Conservation (phyloP, 2,888 invertebrate genomes). For the Ennomos quercinarius region DNA sequence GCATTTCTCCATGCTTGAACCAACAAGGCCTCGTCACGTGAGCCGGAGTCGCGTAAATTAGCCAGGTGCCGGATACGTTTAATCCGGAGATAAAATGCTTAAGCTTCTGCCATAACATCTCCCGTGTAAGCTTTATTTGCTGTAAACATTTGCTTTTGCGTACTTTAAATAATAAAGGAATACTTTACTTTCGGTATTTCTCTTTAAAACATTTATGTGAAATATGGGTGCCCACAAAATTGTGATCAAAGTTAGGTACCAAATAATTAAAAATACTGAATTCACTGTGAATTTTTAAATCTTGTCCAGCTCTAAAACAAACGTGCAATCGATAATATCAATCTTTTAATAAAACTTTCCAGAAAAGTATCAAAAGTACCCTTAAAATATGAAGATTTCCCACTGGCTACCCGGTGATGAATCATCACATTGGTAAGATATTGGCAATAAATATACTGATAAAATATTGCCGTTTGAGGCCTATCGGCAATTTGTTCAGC, state of each 20-base stretch:
- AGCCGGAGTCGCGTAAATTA: conserved; percentile 78
- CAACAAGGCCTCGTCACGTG: conserved; percentile 72
- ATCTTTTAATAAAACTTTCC: no score
- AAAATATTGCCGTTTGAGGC: conserved; percentile 79
- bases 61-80: conserved; percentile 66
- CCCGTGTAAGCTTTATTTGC: conserved; percentile 75
- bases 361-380: no score
- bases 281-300: no score
- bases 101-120: conserved; percentile 71
- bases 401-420: conserved; percentile 29
- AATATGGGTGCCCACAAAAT: no score
- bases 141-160: conserved; percentile 67
- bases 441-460: conserved; percentile 76
- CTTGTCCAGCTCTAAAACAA: no score
- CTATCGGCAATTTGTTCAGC: conserved; percentile 77
- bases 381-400: conserved; percentile 25
- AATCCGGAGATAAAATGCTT: conserved; percentile 79
- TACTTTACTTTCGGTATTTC: no score
- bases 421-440: conserved; percentile 56
- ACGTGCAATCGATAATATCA: no score
- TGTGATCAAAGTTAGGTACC: no score
- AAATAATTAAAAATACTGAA: no score
- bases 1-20: conserved; percentile 63
- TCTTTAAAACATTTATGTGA: no score
- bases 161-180: conserved; percentile 60